Conservation (phyloP, 2,888 invertebrate genomes). For the Carcina quercana region DNA sequence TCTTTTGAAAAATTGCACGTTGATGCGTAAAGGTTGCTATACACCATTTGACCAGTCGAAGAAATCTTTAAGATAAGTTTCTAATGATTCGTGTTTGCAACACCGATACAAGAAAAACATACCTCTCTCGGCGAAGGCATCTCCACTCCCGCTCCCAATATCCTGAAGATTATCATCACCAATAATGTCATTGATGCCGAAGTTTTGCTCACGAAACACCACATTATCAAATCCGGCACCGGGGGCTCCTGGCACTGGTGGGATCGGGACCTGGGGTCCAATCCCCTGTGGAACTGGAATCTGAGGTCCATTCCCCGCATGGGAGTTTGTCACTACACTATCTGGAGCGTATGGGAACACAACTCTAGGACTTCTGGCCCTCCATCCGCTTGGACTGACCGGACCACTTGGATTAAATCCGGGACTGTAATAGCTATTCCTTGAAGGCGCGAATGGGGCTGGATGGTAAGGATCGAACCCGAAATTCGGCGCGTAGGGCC, state of each 20-base stretch:
- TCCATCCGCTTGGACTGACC: slow-evolving; percentile 52
- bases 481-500: slow-evolving; percentile 54
- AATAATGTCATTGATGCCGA: slow-evolving; percentile 73
- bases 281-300: too few species aligned
- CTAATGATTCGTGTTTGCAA: too few species aligned
- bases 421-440: slow-evolving; percentile 42
- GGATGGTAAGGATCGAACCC: slow-evolving; percentile 40
- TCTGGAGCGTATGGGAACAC: slow-evolving; percentile 64
- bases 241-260: slow-evolving; percentile 44
- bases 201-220: slow-evolving; percentile 75
- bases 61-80: too few species aligned
- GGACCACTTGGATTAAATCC: too few species aligned
- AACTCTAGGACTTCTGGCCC: slow-evolving; percentile 61
- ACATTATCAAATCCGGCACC: slow-evolving; percentile 55
- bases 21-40: too few species aligned
- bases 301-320: slow-evolving; percentile 39
- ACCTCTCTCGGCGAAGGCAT: slow-evolving; percentile 79
- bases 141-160: slow-evolving; percentile 62
- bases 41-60: too few species aligned
- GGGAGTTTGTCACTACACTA: slow-evolving; percentile 57
- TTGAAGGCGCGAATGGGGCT: slow-evolving; percentile 34
- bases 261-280: too few species aligned
- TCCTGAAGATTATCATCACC: slow-evolving; percentile 79
- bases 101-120: too few species aligned
- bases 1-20: too few species aligned